phyloP scores from a whole-genome alignment of 2,113 vertebrate species.

The Petrocephalus microphthalmus region DNA sequence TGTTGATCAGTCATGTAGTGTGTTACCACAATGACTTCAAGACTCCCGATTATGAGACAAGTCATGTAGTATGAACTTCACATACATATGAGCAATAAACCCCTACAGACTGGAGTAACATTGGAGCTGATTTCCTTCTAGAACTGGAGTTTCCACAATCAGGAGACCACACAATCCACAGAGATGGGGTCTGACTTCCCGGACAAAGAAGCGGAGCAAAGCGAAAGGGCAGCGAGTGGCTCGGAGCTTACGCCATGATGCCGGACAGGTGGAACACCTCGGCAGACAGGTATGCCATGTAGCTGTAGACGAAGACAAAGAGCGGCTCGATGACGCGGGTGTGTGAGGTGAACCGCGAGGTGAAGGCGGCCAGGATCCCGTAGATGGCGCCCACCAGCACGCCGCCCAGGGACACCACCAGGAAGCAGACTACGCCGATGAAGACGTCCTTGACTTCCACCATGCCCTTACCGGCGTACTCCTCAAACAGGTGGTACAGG shows the following conservation, averaged over 20 bases:
- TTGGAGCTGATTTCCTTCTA: neutral
- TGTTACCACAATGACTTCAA: too few species aligned
- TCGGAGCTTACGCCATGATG: conserved; percentile 93
- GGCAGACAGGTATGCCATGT: conserved; percentile 92
- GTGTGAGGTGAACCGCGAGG: conserved; percentile 90
- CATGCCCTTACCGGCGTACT: conserved; percentile 60
- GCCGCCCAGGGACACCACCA: conserved; percentile 84
- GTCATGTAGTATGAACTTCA: too few species aligned
- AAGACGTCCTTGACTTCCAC: conserved; percentile 72
- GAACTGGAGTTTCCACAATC: neutral
- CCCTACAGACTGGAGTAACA: neutral
- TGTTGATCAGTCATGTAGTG: too few species aligned
- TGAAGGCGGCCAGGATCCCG: conserved; percentile 86
- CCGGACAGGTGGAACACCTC: conserved; percentile 96
- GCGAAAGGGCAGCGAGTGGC: neutral
- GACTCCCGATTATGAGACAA: too few species aligned
- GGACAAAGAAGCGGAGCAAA: neutral
- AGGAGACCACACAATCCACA: neutral
- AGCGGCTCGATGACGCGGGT: conserved; percentile 95
- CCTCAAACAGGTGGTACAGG: conserved; percentile 94
- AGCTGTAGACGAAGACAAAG: conserved; percentile 98
- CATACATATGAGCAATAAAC: neutral
- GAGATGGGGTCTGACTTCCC: neutral
- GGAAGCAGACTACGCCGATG: conserved; percentile 85
- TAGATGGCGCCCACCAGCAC: conserved; percentile 85